Conservation (phyloP, 2,113 vertebrate genomes). For the Lophura nycthemera region DNA sequence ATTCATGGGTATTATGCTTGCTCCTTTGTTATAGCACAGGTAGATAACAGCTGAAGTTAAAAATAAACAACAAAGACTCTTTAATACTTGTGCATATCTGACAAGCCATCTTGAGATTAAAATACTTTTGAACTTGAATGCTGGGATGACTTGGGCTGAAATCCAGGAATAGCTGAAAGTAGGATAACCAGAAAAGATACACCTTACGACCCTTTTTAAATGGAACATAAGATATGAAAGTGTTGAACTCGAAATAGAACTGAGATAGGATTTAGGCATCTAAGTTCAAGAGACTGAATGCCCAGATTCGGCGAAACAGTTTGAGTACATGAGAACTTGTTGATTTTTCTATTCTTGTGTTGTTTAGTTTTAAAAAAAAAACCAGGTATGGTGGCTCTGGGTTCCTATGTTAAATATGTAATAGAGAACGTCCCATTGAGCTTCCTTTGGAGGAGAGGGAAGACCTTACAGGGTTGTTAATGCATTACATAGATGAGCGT, state of each 20-base stretch:
- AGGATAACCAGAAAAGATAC: neutral
- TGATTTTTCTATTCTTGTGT: neutral
- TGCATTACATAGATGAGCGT: neutral
- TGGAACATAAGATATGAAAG: neutral
- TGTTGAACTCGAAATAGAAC: neutral
- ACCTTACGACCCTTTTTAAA: neutral
- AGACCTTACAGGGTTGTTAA: neutral
- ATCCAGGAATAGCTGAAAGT: conserved; percentile 4
- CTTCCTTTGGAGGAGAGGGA: neutral
- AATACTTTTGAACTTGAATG: neutral
- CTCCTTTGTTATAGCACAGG: conserved; percentile 2
- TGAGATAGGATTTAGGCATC: neutral
- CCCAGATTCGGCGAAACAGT: neutral
- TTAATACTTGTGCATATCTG: conserved; percentile 27
- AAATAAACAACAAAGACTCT: conserved; percentile 57
- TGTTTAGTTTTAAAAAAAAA: neutral
- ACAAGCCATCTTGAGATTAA: conserved; percentile 4
- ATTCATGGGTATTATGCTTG: conserved; percentile 36
- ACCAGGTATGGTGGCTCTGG: neutral
- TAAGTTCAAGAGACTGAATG: neutral
- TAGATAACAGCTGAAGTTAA: conserved; percentile 38
- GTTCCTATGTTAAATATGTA: neutral
- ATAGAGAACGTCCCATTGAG: neutral
- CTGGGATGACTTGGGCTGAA: neutral
- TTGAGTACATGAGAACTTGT: neutral